phyloP scores from a whole-genome alignment of 2,797 vertebrate species.

The Cetoscarus ocellatus region DNA sequence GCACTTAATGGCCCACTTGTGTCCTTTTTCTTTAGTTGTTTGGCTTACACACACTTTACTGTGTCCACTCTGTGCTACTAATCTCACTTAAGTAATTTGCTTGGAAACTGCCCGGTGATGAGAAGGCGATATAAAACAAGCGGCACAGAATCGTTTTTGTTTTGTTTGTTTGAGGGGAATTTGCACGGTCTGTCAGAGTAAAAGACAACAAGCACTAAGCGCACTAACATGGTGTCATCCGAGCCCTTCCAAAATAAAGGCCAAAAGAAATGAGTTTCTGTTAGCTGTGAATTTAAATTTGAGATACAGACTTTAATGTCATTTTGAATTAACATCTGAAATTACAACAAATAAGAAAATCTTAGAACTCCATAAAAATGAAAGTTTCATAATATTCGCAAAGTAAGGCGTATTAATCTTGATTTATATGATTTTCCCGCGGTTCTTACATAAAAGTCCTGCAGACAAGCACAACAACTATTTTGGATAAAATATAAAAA shows the following conservation, averaged over 20 bases:
- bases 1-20: constrained; percentile 46
- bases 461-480: too few relatives aligned
- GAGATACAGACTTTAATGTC: background rate
- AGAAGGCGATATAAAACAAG: constrained; percentile 29
- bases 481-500: too few relatives aligned
- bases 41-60: constrained; percentile 22
- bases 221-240: background rate
- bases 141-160: constrained; percentile 3
- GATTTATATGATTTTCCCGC: too few relatives aligned
- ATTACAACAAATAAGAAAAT: too few relatives aligned
- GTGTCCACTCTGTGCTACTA: constrained; percentile 25
- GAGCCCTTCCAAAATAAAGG: background rate
- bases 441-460: too few relatives aligned
- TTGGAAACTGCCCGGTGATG: constrained; percentile 12
- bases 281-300: background rate
- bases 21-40: constrained; percentile 31
- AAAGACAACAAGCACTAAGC: background rate
- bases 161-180: background rate
- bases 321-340: too few relatives aligned
- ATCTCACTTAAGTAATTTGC: constrained; percentile 24
- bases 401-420: too few relatives aligned
- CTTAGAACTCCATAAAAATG: too few relatives aligned
- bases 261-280: background rate
- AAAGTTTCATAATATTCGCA: too few relatives aligned
- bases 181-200: constrained; percentile 13